Conservation (phyloP, 2,113 vertebrate species). For the Lampris incognitus region DNA sequence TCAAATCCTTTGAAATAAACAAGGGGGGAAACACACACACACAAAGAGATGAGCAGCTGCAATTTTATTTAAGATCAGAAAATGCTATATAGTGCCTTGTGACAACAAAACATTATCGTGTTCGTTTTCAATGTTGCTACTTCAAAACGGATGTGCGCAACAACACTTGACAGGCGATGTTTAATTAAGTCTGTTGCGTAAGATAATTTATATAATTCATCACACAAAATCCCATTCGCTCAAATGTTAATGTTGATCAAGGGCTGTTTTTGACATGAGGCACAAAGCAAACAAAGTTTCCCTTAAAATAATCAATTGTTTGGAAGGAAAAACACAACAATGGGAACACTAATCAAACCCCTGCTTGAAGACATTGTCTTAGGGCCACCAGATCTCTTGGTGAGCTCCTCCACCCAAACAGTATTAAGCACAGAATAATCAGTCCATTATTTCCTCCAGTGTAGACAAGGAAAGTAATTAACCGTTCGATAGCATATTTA, state of each 20-base stretch:
- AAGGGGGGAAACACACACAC: too few relatives aligned
- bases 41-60: neutral
- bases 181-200: neutral
- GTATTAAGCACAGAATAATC: conserved; percentile 48
- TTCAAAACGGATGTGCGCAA: neutral
- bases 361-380: conserved; percentile 39
- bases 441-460: conserved; percentile 56
- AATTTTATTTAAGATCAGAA: too few relatives aligned
- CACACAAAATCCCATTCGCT: neutral
- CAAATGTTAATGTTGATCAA: conserved; percentile 23
- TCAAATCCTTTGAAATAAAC: too few relatives aligned
- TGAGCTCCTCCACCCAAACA: conserved; percentile 29
- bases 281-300: neutral
- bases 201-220: conserved; percentile 20
- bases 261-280: conserved; percentile 20
- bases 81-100: too few relatives aligned
- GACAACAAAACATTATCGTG: too few relatives aligned
- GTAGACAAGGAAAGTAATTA: conserved; percentile 68
- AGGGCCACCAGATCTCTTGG: conserved; percentile 15
- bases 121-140: neutral
- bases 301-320: conserved; percentile 34
- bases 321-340: conserved; percentile 14
- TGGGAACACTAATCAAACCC: conserved; percentile 35
- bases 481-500: conserved; percentile 66
- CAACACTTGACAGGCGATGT: conserved; percentile 7